Conservation (phyloP, 2,888 invertebrate species). For the Hyposoter dolosus region DNA sequence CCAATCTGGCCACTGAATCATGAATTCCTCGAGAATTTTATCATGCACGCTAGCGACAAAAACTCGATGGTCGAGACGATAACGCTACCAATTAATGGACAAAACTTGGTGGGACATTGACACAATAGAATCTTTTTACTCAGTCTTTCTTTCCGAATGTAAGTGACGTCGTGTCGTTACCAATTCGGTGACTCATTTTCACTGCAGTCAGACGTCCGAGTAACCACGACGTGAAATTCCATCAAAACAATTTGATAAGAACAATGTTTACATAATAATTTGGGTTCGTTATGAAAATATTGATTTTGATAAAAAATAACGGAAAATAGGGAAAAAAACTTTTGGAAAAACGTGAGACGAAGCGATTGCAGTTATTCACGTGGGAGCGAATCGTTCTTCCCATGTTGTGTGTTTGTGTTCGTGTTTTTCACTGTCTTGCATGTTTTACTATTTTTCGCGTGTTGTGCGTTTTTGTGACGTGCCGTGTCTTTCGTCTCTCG, state of each 20-base stretch:
- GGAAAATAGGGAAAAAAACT: neutral
- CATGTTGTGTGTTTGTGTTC: neutral
- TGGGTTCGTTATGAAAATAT: neutral
- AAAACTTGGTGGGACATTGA: neutral
- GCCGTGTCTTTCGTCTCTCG: neutral
- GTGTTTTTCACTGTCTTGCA: neutral
- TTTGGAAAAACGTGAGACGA: neutral
- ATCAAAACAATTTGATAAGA: neutral
- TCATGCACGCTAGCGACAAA: neutral
- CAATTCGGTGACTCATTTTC: neutral
- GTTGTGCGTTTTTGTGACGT: neutral
- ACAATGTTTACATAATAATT: neutral
- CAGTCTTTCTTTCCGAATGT: neutral
- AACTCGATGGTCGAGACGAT: neutral
- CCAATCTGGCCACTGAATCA: neutral
- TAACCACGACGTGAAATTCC: neutral
- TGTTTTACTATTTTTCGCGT: neutral
- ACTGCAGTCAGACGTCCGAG: too few relatives aligned
- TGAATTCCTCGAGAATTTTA: neutral
- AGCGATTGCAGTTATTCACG: neutral
- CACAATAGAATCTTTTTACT: neutral
- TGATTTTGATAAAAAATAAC: neutral
- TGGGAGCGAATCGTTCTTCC: neutral
- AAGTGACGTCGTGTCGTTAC: neutral
- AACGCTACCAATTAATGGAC: too few relatives aligned